Percentiles rank a stretch among this genome's conserved stretches.
phyloP scores from a whole-genome alignment of 2,113 vertebrate species.

The Scartelaos histophorus region DNA sequence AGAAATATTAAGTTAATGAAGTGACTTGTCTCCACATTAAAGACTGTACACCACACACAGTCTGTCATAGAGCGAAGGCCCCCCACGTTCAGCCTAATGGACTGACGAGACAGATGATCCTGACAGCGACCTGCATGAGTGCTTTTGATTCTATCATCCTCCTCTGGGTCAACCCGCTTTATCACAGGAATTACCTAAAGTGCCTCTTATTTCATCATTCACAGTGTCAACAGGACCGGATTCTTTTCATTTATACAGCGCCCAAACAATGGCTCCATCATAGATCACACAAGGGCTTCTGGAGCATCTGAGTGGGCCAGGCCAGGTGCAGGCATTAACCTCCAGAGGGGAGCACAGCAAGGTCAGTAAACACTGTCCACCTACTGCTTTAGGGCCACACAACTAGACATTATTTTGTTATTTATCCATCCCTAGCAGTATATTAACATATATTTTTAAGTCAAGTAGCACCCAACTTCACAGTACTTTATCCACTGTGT shows the following conservation, averaged over 20 bases:
- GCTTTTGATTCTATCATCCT: conserved; percentile 89
- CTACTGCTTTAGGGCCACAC: conserved; percentile 42
- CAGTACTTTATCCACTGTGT: not conserved
- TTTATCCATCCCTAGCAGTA: not conserved
- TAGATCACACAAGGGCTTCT: conserved; percentile 83
- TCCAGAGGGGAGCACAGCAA: conserved; percentile 77
- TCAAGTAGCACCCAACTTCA: not conserved
- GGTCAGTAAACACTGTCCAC: conserved; percentile 81
- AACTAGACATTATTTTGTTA: not conserved
- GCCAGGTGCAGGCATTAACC: conserved; percentile 90
- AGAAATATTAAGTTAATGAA: not conserved
- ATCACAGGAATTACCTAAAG: conserved; percentile 96
- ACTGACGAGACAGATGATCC: conserved; percentile 87
- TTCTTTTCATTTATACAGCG: conserved; percentile 91
- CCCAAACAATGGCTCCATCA: conserved; percentile 82
- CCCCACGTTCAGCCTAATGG: conserved; percentile 59
- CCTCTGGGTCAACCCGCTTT: conserved; percentile 83
- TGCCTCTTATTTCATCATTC: conserved; percentile 96
- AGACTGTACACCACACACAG: conserved; percentile 17
- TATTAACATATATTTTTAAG: not conserved
- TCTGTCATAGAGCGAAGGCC: conserved; percentile 46
- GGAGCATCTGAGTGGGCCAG: conserved; percentile 84
- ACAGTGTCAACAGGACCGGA: conserved; percentile 84
- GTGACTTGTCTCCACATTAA: conserved; percentile 34
- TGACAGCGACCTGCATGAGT: conserved; percentile 81